phyloP scores from a whole-genome alignment of 2,113 vertebrate species.

The Gadus chalcogrammus region DNA sequence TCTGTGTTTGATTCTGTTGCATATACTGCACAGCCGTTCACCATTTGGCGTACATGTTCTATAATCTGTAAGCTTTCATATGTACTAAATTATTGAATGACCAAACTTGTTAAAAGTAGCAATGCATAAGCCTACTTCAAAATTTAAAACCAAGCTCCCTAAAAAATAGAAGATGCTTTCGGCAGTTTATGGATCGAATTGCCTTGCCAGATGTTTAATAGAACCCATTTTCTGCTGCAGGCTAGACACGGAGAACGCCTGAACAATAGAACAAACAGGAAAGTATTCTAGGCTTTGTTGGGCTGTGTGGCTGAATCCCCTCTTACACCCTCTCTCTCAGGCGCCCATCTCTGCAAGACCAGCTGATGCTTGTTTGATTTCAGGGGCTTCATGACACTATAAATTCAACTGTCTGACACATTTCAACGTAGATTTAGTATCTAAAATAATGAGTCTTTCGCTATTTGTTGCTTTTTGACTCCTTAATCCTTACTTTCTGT shows the following conservation, averaged over 20 bases:
- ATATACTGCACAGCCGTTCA: slow-evolving; percentile 1
- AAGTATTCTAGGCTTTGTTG: slow-evolving; percentile 28
- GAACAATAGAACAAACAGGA: slow-evolving; percentile 55
- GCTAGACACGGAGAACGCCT: slow-evolving; percentile 51
- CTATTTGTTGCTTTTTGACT: too few relatives aligned
- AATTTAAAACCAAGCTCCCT: too few relatives aligned
- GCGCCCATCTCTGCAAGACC: slow-evolving; percentile 2
- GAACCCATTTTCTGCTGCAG: slow-evolving; percentile 37
- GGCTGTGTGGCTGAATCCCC: slow-evolving; percentile 21
- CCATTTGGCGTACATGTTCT: background rate
- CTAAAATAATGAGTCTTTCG: too few relatives aligned
- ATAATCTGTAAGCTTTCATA: slow-evolving; percentile 16
- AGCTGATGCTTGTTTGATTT: slow-evolving; percentile 35
- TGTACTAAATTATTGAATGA: too few relatives aligned
- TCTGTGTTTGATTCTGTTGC: slow-evolving; percentile 3
- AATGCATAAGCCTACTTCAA: too few relatives aligned
- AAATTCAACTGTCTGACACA: background rate
- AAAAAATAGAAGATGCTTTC: too few relatives aligned
- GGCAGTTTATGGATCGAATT: slow-evolving; percentile 38
- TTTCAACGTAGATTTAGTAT: too few relatives aligned
- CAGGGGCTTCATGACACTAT: slow-evolving; percentile 6
- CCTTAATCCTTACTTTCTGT: too few relatives aligned
- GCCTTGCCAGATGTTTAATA: slow-evolving; percentile 35
- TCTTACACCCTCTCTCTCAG: slow-evolving; percentile 8
- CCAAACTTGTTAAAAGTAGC: too few relatives aligned